A percentile compares a stretch with the other conserved stretches of the same genome.
phyloP scores from a whole-genome alignment of 2,113 vertebrate species.

The Desmodus rotundus region DNA sequence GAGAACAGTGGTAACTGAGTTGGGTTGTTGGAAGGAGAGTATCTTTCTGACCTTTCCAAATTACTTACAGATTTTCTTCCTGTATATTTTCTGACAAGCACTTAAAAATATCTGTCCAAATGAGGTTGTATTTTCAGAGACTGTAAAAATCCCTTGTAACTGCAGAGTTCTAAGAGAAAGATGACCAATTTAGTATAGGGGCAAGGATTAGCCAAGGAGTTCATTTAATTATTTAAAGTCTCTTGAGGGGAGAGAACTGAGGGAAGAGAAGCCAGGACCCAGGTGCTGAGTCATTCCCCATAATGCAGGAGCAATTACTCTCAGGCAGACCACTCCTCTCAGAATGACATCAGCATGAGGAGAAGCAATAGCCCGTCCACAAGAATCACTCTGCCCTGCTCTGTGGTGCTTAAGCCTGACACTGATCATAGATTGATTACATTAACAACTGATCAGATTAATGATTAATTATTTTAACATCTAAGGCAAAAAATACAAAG shows the following conservation, averaged over 20 bases:
- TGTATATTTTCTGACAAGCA: conserved; percentile 66
- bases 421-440: no score
- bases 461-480: no score
- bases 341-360: no score
- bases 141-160: conserved; percentile 44
- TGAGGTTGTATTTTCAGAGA: conserved; percentile 40
- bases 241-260: neutral
- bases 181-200: conserved; percentile 49
- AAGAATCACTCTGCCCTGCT: no score
- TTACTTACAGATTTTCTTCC: conserved; percentile 65
- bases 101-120: conserved; percentile 60
- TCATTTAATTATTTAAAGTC: conserved; percentile 26
- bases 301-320: no score
- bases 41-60: conserved; percentile 51
- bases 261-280: no score
- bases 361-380: no score
- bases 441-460: no score
- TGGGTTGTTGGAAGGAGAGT: conserved; percentile 57
- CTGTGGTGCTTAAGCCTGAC: no score
- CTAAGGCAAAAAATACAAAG: no score
- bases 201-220: neutral
- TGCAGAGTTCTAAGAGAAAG: conserved; percentile 29
- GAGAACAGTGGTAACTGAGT: neutral
- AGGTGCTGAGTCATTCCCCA: no score
- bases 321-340: no score